phyloP scores from a whole-genome alignment of 2,113 vertebrate genomes.

The Sorex fumeus region DNA sequence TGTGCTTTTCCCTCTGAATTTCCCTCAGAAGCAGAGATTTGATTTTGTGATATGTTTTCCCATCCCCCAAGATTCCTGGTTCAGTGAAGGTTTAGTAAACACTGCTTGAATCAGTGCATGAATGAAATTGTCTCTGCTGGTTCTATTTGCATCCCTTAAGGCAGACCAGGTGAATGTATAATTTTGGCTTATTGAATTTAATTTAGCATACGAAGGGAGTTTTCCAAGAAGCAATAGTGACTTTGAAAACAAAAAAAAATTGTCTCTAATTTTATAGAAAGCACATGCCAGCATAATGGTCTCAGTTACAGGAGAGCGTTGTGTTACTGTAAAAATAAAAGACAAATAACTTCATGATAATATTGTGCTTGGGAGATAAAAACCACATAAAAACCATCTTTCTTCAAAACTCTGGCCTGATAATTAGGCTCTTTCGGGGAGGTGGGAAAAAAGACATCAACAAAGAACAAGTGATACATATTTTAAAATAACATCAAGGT shows the following conservation, averaged over 20 bases:
- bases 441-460: background rate
- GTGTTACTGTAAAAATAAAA: conserved; percentile 79
- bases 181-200: conserved; percentile 73
- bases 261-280: conserved; percentile 82
- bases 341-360: conserved; percentile 80
- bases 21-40: conserved; percentile 66
- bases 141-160: conserved; percentile 43
- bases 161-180: conserved; percentile 70
- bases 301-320: conserved; percentile 78
- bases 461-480: conserved; percentile 57
- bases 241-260: conserved; percentile 80
- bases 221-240: conserved; percentile 75
- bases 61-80: background rate
- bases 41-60: conserved; percentile 67
- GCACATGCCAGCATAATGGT: conserved; percentile 76
- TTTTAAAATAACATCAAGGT: conserved; percentile 48
- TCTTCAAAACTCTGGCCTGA: conserved; percentile 60
- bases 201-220: conserved; percentile 66
- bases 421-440: conserved; percentile 77
- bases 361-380: conserved; percentile 79
- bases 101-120: conserved; percentile 50
- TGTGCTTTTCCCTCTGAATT: conserved; percentile 57
- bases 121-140: conserved; percentile 63
- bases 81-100: conserved; percentile 60
- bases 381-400: conserved; percentile 79